Conservation (phyloP, 2,113 vertebrate species). For the Rhinogobius similis region DNA sequence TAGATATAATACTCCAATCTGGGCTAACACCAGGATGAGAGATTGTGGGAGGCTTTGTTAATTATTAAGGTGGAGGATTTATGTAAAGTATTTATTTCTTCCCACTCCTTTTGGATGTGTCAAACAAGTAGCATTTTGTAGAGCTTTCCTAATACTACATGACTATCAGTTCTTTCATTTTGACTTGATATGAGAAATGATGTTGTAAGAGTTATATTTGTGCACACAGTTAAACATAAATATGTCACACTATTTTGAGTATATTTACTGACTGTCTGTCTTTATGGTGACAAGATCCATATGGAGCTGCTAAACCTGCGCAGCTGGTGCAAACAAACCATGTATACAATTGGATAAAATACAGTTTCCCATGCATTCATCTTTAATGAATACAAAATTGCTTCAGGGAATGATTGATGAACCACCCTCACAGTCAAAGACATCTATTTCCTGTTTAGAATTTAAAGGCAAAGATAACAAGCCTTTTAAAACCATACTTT, state of each 20-base stretch:
- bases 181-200: no score
- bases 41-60: neutral
- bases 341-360: neutral
- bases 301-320: neutral
- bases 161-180: neutral
- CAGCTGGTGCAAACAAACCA: neutral
- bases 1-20: neutral
- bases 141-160: neutral
- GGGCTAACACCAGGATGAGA: neutral
- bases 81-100: neutral
- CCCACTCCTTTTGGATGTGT: neutral
- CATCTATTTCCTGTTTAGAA: neutral
- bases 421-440: constrained; percentile 1
- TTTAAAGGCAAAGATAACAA: neutral
- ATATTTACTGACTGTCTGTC: neutral
- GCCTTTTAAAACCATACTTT: neutral
- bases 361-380: neutral
- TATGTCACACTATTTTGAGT: neutral
- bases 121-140: neutral
- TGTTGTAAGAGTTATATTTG: neutral
- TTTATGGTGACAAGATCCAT: neutral
- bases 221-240: neutral
- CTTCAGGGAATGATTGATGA: constrained; percentile 3
- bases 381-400: constrained; percentile 1
- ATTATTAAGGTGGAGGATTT: constrained; percentile 1